Conservation (phyloP, 1,140 invertebrate genomes). For the Argopecten irradians region DNA sequence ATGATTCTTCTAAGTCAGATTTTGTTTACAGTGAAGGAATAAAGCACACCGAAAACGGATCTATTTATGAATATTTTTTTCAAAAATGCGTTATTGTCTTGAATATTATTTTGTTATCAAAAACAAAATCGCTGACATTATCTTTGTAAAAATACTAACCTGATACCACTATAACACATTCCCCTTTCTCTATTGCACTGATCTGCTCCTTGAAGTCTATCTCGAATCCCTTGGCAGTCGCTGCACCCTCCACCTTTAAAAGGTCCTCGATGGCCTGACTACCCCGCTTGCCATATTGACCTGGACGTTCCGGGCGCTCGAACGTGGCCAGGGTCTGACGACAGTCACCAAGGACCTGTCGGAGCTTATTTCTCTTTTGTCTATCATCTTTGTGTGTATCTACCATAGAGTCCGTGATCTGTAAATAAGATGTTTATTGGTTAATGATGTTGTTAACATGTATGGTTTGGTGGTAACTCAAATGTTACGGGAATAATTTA, state of each 20-base stretch:
- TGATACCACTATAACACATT: constrained; percentile 44
- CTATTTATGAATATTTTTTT: background rate
- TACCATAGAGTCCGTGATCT: background rate
- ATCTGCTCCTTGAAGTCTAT: constrained; percentile 44
- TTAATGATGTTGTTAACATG: too few species aligned
- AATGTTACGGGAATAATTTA: too few species aligned
- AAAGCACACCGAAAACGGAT: background rate
- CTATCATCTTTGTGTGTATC: constrained; percentile 37
- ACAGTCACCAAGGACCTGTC: constrained; percentile 43
- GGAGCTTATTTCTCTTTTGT: constrained; percentile 46
- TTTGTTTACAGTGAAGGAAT: background rate
- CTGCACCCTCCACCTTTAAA: constrained; percentile 48
- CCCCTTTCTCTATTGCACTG: constrained; percentile 25
- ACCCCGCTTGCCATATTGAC: background rate
- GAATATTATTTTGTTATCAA: background rate
- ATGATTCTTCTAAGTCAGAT: background rate
- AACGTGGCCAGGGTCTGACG: constrained; percentile 27
- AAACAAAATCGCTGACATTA: too few species aligned
- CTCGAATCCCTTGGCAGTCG: constrained; percentile 34
- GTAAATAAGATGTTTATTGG: too few species aligned
- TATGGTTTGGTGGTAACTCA: too few species aligned
- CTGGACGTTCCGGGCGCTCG: constrained; percentile 4
- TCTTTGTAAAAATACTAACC: constrained; percentile 24
- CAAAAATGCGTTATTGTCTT: background rate
- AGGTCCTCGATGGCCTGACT: constrained; percentile 46